phyloP scores from a whole-genome alignment of 1,140 invertebrate genomes.

The Drosophila kurseongensis region DNA sequence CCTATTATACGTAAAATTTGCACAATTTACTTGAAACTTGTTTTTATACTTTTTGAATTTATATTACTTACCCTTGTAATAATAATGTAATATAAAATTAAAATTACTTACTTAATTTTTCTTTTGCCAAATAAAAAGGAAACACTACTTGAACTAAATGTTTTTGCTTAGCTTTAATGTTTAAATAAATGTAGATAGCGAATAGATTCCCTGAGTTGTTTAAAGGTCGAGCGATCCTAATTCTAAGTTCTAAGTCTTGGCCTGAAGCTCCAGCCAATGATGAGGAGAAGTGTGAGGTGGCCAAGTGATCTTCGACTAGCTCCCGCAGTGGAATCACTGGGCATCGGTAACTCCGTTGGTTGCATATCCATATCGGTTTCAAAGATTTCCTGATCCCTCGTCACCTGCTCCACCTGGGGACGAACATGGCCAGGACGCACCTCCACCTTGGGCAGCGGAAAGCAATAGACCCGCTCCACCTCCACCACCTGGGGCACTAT shows the following conservation, averaged over 20 bases:
- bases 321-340: constrained; percentile 16
- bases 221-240: constrained; percentile 18
- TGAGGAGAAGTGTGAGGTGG: not conserved
- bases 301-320: not conserved
- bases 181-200: constrained; percentile 43
- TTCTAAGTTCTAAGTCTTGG: constrained; percentile 15
- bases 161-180: constrained; percentile 47
- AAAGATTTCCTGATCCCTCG: constrained; percentile 10
- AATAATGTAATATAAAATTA: no score
- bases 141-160: not conserved
- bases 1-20: no score
- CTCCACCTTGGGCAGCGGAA: constrained; percentile 72
- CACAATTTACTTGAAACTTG: no score
- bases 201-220: constrained; percentile 65
- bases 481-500: constrained; percentile 51
- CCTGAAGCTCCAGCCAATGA: constrained; percentile 12
- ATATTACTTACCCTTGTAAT: no score
- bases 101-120: not conserved
- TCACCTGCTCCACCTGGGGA: constrained; percentile 26
- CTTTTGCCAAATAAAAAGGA: not conserved
- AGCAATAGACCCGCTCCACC: constrained; percentile 77
- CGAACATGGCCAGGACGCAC: constrained; percentile 47
- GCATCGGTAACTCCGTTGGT: constrained; percentile 19
- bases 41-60: no score
- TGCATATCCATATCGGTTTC: constrained; percentile 36